Base-by-base conservation (phyloP, 2,797 vertebrate genomes). In the Acanthis flammea region DNA sequence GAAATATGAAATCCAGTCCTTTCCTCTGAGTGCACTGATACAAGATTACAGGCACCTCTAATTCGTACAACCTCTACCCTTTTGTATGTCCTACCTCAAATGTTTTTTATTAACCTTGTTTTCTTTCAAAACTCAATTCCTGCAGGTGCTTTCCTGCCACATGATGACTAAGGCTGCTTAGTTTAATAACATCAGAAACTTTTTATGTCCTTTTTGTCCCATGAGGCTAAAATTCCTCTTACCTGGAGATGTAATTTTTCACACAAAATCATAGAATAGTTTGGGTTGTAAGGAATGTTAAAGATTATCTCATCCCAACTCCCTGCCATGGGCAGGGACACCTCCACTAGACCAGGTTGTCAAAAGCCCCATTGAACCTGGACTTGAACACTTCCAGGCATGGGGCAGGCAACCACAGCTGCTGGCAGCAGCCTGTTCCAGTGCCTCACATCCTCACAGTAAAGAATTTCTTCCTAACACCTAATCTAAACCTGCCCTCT, bases 61-160 rank as follows among this genome's bases (percentile, higher is more conserved):
- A 60, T 73, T 53, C 53, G 1, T 35, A 63, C 44, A 87, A 81
- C 65, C 25, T 77, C 31, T 71, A 44, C 57, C 42, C 57, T 86
- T 91, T 63, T 39, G 11, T 77, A 67, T 28, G 31, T 41, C 11
- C 50, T 85, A 28, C 35, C 41, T 86, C 75, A 76, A 86, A 53
- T 1, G 14, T 65, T 72, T 72, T 82, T 80, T 95, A 88, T 82
- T 88, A 86, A 93, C 50, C 37, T 85, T 67, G 33, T 67, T 93
- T 90, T 61, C 48, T 89, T 87, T 83, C 78, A 75, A 70, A 95
- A 86, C 63, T 42, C 61, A 80, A 88, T 91, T 83, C 58, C 65
- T 91, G 22, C 51, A 37, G 54, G 42, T 83, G 61, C 54, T 88
- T 80, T 55, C 75, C 4, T 7, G 66, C 58, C 44, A 44, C 33